Conservation (phyloP, 2,113 vertebrate genomes). For the Oncorhynchus masou region DNA sequence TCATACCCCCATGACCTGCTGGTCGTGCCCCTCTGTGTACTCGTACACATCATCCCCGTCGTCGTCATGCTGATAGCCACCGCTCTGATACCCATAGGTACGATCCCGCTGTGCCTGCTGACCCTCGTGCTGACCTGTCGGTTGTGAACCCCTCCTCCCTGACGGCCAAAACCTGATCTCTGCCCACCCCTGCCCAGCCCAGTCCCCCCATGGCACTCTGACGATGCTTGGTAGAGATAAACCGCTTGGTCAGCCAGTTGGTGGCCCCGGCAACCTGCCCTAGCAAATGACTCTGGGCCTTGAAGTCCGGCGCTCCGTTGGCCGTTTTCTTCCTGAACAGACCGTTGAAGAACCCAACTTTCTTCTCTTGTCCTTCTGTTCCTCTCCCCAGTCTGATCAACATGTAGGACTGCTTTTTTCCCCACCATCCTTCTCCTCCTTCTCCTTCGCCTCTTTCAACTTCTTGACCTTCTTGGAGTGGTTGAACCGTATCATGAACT, state of each 20-base stretch:
- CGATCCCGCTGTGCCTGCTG: constrained; percentile 21
- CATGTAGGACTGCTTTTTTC: constrained; percentile 81
- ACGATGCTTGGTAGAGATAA: constrained; percentile 80
- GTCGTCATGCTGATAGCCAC: constrained; percentile 65
- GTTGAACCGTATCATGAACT: constrained; percentile 91
- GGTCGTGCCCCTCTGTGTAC: constrained; percentile 49
- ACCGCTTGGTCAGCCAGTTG: constrained; percentile 91
- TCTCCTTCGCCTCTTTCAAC: constrained; percentile 16
- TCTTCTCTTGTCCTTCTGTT: constrained; percentile 53
- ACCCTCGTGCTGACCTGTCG: constrained; percentile 74
- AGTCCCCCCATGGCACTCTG: constrained; percentile 37
- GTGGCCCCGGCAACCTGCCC: constrained; percentile 86
- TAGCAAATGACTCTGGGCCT: constrained; percentile 76
- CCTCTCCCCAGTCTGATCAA: constrained; percentile 76
- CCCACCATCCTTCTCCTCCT: constrained; percentile 14
- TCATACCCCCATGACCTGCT: constrained; percentile 21
- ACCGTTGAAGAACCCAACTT: constrained; percentile 71
- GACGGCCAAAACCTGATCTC: constrained; percentile 58
- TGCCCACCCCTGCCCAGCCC: constrained; percentile 41
- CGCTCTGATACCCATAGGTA: constrained; percentile 63
- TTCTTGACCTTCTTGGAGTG: constrained; percentile 80
- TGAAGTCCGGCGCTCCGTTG: constrained; percentile 70
- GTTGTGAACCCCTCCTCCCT: constrained; percentile 51
- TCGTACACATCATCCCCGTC: constrained; percentile 44
- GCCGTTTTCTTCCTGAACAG: constrained; percentile 73